These are phyloP conservation scores for Bubo blakistoni DNA, from an alignment of 2,113 vertebrate species.

Conservation along the genomic window DNA sequence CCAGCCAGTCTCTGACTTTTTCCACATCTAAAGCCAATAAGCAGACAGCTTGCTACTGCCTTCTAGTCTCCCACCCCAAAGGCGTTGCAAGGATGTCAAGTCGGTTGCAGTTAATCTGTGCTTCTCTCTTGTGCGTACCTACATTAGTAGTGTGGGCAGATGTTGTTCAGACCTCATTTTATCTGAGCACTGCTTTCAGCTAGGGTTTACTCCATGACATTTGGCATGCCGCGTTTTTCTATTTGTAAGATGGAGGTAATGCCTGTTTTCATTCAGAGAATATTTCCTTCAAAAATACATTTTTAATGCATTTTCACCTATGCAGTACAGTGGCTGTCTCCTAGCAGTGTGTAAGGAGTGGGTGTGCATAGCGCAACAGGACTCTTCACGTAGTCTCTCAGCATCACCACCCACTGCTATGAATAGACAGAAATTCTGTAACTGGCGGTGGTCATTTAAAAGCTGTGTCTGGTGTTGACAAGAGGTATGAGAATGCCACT, in stretches of 20 bases:
- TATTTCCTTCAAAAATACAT: background rate
- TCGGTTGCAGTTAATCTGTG: background rate
- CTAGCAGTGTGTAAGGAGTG: background rate
- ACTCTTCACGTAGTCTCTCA: background rate
- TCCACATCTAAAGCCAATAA: background rate
- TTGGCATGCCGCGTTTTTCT: background rate
- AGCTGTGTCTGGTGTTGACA: background rate
- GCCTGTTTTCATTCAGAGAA: background rate
- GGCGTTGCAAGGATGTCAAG: background rate
- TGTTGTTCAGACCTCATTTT: background rate
- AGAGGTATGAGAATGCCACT: background rate
- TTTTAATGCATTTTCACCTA: background rate
- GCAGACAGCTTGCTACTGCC: background rate
- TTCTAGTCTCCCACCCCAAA: background rate
- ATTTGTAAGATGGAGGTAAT: background rate
- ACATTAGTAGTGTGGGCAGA: background rate
- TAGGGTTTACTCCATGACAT: background rate
- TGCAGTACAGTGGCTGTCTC: background rate
- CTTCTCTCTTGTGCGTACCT: accelerated
- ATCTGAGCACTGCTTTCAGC: background rate
- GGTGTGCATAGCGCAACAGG: accelerated
- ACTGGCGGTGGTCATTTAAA: background rate
- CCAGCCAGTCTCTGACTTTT: background rate
- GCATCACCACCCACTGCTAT: background rate
- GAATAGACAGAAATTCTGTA: background rate